Evolutionary conservation across 2,888 invertebrate species (phyloP), one percentile per base, ranked within the genome.

Genomic region (Byasa hedistus): DNA sequence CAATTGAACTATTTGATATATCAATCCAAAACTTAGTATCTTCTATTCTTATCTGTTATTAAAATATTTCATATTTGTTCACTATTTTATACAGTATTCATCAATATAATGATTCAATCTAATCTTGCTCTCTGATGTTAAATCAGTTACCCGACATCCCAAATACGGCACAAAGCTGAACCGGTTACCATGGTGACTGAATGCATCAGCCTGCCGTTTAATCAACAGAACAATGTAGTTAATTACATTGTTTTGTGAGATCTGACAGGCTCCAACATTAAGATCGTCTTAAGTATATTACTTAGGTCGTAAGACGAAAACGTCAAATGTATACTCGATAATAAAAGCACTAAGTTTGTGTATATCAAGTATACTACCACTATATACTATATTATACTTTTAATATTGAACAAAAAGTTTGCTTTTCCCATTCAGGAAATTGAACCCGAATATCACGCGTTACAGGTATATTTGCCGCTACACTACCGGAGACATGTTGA

Each of bases 401-500:
- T 1, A 39, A 39, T 39, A 39, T 39, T 39, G n/a, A 48, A 48
- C n/a, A 48, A 48, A 19, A 4, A 48, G 48, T n/a, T 3, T 7
- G 5, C n/a, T 4, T n/a, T 5, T n/a, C 48, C n/a, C 0, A 0
- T 1, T 39, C 12, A 39, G 15, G 39, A 39, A 92, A 91, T 91
- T 91, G 92, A 92, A 92, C 92, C 91, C 91, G 89, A 91, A 91
- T 92, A 92, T 92, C 91, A 91, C 92, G 91, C 91, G 91, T 91
- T 91, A 92, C 91, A 92, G 91, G 92, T 90, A 92, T 92, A 91
- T 92, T 92, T 70, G 91, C 91, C 92, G 91, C 91, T 92, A 92
- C 91, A 92, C 91, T 91, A 92, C 91, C 91, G 91, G 89, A 86
- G 90, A 90, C 64, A 75, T 87, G 32, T 7, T 36, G 5, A 36